Conservation (phyloP, 1,140 invertebrate genomes). For the Lamellibrachia luymesi region DNA sequence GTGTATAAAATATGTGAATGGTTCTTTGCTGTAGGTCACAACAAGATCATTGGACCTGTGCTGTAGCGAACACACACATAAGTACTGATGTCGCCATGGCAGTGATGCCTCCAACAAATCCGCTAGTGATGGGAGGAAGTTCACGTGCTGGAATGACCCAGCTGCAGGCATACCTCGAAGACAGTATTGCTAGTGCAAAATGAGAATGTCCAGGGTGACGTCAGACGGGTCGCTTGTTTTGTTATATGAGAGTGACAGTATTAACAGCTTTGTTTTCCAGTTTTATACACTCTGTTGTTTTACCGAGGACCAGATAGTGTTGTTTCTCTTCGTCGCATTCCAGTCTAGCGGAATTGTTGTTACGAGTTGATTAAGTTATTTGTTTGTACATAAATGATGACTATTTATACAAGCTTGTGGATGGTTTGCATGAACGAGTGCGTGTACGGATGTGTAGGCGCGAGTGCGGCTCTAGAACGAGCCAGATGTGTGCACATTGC, state of each 20-base stretch:
- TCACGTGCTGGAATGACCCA: not conserved
- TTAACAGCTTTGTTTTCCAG: not conserved
- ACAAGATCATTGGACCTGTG: not conserved
- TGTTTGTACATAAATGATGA: not conserved
- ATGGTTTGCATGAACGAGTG: not conserved
- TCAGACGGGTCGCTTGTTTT: not conserved
- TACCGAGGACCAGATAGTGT: not conserved
- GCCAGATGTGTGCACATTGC: not conserved
- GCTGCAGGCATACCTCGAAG: not conserved
- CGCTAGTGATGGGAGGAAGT: not conserved
- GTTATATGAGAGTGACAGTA: not conserved
- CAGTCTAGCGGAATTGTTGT: not conserved
- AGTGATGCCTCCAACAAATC: not conserved
- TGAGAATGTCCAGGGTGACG: not conserved
- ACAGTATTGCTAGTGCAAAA: not conserved
- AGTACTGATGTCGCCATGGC: not conserved
- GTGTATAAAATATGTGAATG: not conserved
- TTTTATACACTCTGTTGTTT: conserved; percentile 5
- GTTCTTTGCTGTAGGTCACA: not conserved
- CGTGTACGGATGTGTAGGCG: not conserved
- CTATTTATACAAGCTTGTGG: not conserved
- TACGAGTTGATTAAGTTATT: conserved; percentile 1
- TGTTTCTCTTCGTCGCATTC: not conserved
- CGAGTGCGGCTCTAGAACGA: not conserved
- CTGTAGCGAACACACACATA: not conserved